Conservation (phyloP, 2,797 vertebrate genomes). For the Premnoplex brunnescens region DNA sequence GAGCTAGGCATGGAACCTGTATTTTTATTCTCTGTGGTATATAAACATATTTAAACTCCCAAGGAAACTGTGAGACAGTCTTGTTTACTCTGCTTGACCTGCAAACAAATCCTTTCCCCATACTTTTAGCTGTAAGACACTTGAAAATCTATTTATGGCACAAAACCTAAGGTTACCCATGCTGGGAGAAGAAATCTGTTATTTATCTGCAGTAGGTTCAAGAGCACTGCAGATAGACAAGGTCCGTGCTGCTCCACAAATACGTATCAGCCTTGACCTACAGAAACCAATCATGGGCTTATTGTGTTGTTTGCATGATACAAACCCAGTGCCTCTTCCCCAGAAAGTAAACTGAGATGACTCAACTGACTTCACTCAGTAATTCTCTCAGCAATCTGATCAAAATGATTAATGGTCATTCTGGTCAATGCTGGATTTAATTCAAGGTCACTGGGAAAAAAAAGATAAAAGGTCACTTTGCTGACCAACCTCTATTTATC, state of each 20-base stretch:
- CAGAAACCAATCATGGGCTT: not conserved
- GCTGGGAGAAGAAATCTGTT: not conserved
- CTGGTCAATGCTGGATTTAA: constrained; percentile 32
- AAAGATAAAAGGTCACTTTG: constrained; percentile 8
- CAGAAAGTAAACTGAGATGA: not conserved
- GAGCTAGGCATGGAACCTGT: not conserved
- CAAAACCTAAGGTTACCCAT: not conserved
- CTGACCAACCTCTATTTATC: constrained; percentile 49
- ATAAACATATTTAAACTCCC: not conserved
- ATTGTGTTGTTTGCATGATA: not conserved
- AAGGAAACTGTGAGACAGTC: not conserved
- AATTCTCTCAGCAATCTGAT: constrained; percentile 12
- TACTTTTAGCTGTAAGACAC: not conserved
- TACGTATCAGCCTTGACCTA: not conserved
- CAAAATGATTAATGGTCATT: constrained; percentile 34
- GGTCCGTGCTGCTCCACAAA: not conserved
- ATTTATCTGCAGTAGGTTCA: not conserved
- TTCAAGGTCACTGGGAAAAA: constrained; percentile 18
- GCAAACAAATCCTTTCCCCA: not conserved
- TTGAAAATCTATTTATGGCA: not conserved
- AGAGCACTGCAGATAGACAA: not conserved
- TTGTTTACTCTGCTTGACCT: not conserved
- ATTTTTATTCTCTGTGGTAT: not conserved
- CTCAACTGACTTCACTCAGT: not conserved
- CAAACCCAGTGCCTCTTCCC: not conserved